Base-by-base conservation (phyloP, 2,888 invertebrate species). In the Opisthograptis luteolata region DNA sequence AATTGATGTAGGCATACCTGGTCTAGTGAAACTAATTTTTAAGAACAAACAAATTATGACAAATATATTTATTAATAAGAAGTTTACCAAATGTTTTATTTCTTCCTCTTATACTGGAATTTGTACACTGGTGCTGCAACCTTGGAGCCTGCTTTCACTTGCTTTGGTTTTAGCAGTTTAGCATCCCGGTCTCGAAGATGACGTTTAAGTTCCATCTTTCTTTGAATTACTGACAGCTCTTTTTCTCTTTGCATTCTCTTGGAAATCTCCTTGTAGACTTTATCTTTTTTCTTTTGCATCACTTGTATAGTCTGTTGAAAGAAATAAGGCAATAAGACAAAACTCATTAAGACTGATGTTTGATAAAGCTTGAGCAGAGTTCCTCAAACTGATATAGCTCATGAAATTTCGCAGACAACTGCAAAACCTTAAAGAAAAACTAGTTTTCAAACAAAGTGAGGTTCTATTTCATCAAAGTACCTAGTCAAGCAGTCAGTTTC, bases 41-140 rank as follows among this genome's bases (percentile, higher is more conserved):
- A 58, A 48, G 60, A 45, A 44, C 25, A 47, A 42, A 41, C 50
- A 44, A 40, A 31, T 45, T 42, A 40, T 41, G 40, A 45, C 32
- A 45, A 40, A 42, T 46, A 27, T 49, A 51, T 55, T 48, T 51
- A 58, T 53, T 46, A 22, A 45, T 53, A 50, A 40, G 36, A 55
- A 52, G 37, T 42, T 51, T 25, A 57, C 37, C 35, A 14, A 9
- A 20, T 31, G 15, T 68, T 67, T 92, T 86, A 96, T 84, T 93
- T 94, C 76, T 97, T 97, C 61, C 97, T 92, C 76, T 96, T 94
- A 72, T 94, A 96, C 62, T 94, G 94, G 92, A 97, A 97, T 65
- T 93, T 87, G 75, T 95, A 97, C 2, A 97, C 91, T 0, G 97
- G 95, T 0, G 97, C 94, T 0, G 93, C 77, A 8, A 92, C 83